Evolutionary conservation across 2,888 invertebrate genomes (phyloP), one percentile per base, ranked within the genome.

Genomic region (Carterocephalus palaemon): DNA sequence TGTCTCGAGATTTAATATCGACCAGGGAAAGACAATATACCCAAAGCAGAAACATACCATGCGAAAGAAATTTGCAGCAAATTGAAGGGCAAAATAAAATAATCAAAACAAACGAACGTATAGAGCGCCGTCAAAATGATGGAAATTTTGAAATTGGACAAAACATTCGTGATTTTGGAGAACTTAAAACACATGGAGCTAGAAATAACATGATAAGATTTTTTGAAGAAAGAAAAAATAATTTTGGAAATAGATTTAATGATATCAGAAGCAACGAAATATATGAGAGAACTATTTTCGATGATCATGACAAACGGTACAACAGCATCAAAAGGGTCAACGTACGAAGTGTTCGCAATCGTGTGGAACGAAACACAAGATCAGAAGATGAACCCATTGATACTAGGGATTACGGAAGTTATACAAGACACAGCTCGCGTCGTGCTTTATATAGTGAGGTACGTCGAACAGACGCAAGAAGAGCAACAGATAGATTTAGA

Each of bases 321-420:
- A 4, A 17, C 26, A 9, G 1, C 2, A 1, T 4, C 15, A 13
- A 6, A 26, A 26, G 2, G 4, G 22, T 3, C 10, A 15, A 28
- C 5, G 6, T 1, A 29, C 4, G 8, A 4, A 5, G 2, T 19
- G 7, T 2, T 3, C 17, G 6, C 12, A 13, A 10, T 8, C 20
- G 20, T 3, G 13, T 20, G 41, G 15, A 26, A 48, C 48, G 32
- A 46, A 52, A 34, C 9, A 47, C 28, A 40, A 39, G 33, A 26
- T 29, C 23, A 39, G 37, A 20, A 47, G 17, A n/a, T 42, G 38
- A 34, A 39, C 40, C 33, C 33, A 46, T 1, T 12, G 4, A 12
- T 4, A 19, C 19, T 8, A 26, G 17, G 10, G 28, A 28, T n/a
- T 8, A 5, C 9, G 28, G 28, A 8, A 38, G 13, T 2, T 12